A percentile compares a stretch with the other conserved stretches of the same genome.
phyloP scores from a whole-genome alignment of 2,888 invertebrate species.

The Lithophane leautieri region DNA sequence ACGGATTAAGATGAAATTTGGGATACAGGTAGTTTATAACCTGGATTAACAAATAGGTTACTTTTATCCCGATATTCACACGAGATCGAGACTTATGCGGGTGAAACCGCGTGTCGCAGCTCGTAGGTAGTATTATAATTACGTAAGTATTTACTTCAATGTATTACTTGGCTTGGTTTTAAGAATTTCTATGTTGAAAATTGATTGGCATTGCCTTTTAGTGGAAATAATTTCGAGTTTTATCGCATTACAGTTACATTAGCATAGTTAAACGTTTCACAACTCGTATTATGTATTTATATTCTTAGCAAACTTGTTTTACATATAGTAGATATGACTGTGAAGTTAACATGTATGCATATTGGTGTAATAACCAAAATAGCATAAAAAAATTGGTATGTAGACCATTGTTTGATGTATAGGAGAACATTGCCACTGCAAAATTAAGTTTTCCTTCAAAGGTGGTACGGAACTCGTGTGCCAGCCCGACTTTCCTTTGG shows the following conservation, averaged over 20 bases:
- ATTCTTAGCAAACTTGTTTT: background rate
- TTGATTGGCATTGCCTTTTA: background rate
- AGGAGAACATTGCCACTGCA: background rate
- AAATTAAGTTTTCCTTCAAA: background rate
- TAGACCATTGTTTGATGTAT: background rate
- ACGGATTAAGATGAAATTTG: no score
- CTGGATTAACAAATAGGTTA: no score
- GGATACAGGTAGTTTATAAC: no score
- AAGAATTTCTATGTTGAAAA: background rate
- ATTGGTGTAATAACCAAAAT: background rate
- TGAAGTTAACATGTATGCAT: background rate
- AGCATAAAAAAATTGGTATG: no score
- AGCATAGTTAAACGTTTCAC: constrained; percentile 1
- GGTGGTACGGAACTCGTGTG: background rate
- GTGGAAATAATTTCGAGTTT: background rate
- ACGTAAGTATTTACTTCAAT: background rate
- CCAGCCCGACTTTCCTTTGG: no score
- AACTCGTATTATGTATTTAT: background rate
- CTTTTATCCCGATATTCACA: no score
- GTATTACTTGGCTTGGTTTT: background rate
- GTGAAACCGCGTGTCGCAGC: no score
- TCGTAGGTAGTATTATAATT: no score
- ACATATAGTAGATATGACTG: background rate
- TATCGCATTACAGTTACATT: background rate
- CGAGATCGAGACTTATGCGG: no score